phyloP scores from a whole-genome alignment of 1,140 invertebrate species.

The Macrosteles quadrilineatus region DNA sequence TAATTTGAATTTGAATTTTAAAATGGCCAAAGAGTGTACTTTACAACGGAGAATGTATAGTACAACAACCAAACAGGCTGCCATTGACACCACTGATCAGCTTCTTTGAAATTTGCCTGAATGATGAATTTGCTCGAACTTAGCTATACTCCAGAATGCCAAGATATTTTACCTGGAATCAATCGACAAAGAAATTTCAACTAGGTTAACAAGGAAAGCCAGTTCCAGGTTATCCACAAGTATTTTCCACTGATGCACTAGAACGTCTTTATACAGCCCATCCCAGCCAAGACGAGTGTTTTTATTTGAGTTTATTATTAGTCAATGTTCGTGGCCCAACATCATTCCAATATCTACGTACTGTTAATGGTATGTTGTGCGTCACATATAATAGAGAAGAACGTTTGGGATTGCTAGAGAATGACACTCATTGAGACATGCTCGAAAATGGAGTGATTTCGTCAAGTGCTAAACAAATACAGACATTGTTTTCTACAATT shows the following conservation, averaged over 20 bases:
- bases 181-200: constrained; percentile 33
- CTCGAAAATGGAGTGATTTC: constrained; percentile 7
- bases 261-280: constrained; percentile 49
- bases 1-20: too few relatives aligned
- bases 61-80: too few relatives aligned
- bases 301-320: constrained; percentile 51
- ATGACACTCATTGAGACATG: constrained; percentile 45
- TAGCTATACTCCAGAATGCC: constrained; percentile 46
- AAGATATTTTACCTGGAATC: constrained; percentile 46
- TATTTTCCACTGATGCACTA: constrained; percentile 41
- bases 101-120: too few relatives aligned
- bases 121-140: too few relatives aligned
- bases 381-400: constrained; percentile 44
- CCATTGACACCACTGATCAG: too few relatives aligned
- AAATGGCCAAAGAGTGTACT: too few relatives aligned
- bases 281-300: constrained; percentile 49
- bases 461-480: constrained; percentile 45
- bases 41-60: too few relatives aligned
- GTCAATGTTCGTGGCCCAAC: constrained; percentile 50
- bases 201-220: constrained; percentile 42
- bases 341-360: constrained; percentile 49
- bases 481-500: constrained; percentile 51
- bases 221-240: too few relatives aligned
- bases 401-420: constrained; percentile 44
- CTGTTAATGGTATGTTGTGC: constrained; percentile 44